Evolutionary conservation across 1,140 invertebrate species (phyloP).

Genomic region (Drosophila bifasciata): DNA sequence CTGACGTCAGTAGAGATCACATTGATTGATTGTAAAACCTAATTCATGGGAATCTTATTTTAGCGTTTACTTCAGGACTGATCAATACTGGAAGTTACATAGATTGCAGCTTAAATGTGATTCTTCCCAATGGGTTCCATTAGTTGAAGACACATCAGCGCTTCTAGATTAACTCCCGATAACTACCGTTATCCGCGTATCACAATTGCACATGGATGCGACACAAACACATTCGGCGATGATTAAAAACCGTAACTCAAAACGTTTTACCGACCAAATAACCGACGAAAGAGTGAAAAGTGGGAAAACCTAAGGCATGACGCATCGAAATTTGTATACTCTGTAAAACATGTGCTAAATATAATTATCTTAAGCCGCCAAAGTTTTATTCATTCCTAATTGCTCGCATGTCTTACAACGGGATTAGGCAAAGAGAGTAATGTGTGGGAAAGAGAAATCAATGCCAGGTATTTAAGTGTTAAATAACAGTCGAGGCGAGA

Average conservation of each 20-base stretch:
- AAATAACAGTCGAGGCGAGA: neutral
- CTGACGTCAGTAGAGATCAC: constrained; percentile 16
- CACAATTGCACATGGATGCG: constrained; percentile 34
- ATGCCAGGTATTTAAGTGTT: neutral
- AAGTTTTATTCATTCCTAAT: neutral
- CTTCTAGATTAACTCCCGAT: no score
- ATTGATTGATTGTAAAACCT: constrained; percentile 4
- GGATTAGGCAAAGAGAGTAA: no score
- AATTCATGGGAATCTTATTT: no score
- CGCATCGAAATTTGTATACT: neutral
- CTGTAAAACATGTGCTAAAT: neutral
- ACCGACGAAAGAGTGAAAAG: neutral
- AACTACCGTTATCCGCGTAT: constrained; percentile 2
- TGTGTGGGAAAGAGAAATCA: neutral
- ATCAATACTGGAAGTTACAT: neutral
- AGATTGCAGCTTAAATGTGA: no score
- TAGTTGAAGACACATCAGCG: no score
- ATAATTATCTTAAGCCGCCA: no score
- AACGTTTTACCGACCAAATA: constrained; percentile 8
- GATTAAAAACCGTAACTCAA: constrained; percentile 44
- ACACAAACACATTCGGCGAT: constrained; percentile 7
- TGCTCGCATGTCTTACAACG: neutral
- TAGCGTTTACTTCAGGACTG: no score
- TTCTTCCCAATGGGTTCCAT: no score
- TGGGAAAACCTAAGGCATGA: neutral